phyloP scores from a whole-genome alignment of 1,140 invertebrate genomes.

The Gonioctena quinquepunctata region DNA sequence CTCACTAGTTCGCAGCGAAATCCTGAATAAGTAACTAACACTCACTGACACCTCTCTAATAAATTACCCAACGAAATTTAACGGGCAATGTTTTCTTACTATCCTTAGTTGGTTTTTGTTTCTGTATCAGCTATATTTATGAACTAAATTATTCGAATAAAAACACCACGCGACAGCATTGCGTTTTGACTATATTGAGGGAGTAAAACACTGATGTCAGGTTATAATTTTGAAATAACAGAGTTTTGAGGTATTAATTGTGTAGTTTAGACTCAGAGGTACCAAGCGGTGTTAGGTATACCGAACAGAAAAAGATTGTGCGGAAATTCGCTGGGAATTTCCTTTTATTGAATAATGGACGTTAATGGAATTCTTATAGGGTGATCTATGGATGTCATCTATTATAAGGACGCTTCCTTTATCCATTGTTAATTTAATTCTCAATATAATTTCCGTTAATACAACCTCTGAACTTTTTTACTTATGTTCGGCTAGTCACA shows the following conservation, averaged over 20 bases:
- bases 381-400: not conserved
- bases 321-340: not conserved
- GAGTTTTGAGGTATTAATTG: constrained; percentile 18
- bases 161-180: not conserved
- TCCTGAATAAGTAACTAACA: not conserved
- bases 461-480: too few relatives aligned
- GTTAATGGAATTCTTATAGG: not conserved
- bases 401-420: too few relatives aligned
- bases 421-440: too few relatives aligned
- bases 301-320: not conserved
- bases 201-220: not conserved
- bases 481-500: too few relatives aligned
- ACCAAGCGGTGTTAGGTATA: constrained; percentile 22
- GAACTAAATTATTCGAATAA: constrained; percentile 1
- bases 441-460: too few relatives aligned
- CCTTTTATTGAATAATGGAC: not conserved
- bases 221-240: constrained; percentile 17
- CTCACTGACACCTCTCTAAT: not conserved
- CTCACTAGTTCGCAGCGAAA: not conserved
- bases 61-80: not conserved
- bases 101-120: not conserved
- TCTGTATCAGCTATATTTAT: not conserved
- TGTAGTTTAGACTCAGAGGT: constrained; percentile 10
- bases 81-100: not conserved
- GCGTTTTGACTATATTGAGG: constrained; percentile 1